Evolutionary conservation across 2,113 vertebrate genomes (phyloP).

Genomic region (Lepidothrix coronata): DNA sequence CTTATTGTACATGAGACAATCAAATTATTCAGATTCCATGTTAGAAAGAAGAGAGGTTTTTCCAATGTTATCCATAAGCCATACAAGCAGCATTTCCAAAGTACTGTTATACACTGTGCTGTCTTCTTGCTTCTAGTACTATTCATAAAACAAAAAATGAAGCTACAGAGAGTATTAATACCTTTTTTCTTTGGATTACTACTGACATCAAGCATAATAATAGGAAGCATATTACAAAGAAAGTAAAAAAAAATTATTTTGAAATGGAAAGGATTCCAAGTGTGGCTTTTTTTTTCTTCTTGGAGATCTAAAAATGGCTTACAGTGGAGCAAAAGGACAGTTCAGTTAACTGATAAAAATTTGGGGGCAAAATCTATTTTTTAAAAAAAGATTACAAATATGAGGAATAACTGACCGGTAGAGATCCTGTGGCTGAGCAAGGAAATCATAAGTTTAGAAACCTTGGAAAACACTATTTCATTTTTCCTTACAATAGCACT

Average conservation of each 20-base stretch:
- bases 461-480: background rate
- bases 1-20: background rate
- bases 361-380: background rate
- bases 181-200: background rate
- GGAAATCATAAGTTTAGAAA: background rate
- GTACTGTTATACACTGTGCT: background rate
- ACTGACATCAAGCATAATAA: background rate
- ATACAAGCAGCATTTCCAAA: background rate
- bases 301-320: background rate
- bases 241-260: background rate
- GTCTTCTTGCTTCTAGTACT: background rate
- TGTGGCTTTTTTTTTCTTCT: accelerated
- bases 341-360: background rate
- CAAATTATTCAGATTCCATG: background rate
- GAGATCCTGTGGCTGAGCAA: background rate
- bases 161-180: background rate
- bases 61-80: background rate
- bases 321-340: background rate
- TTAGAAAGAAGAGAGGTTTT: background rate
- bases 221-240: background rate
- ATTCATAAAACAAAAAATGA: background rate
- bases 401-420: background rate
- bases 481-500: background rate
- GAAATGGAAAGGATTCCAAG: background rate
- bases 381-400: background rate